Evolutionary conservation across 2,797 vertebrate genomes (phyloP), one percentile per base, ranked within the genome.

Genomic region (Ptychobarbus kaznakovi): DNA sequence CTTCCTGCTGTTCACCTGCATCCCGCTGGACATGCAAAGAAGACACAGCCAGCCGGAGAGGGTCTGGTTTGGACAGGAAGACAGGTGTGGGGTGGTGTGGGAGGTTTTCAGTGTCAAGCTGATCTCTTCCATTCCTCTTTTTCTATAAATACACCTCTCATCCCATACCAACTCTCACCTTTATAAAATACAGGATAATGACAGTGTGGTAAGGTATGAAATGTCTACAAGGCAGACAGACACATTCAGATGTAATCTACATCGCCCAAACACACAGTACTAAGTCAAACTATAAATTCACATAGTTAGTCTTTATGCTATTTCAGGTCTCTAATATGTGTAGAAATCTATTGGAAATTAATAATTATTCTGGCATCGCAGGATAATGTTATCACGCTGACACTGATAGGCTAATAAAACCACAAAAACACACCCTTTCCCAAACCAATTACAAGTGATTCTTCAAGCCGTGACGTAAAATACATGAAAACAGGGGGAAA

Each of bases 71-170:
- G 18, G 16, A 68, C 6, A 35, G 65, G 35, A 38, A 38, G 32
- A 68, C 58, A 63, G 58, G 58, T 28, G 58, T 28, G 12, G 32
- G 65, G 32, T 35, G 65, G 65, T 68, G 65, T 68, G 65, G 65
- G 65, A 68, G 65, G 32, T 3, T 68, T 68, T 35, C 65, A 18
- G 32, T 68, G 65, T 68, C 65, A 68, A 38, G 15, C 15, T 38
- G 32, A 68, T 38, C 8, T 38, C 32, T 68, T 68, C 28, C 32
- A 68, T 68, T 84, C 94, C 93, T 93, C 93, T 93, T 94, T 94
- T 92, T 92, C 95, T 95, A 63, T 63, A 63, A 63, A 63, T 63
- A 63, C 58, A 63, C 4, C n/a, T 63, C 58, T 63, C 58, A 63
- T 63, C 58, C 58, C n/a, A 13, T 63, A n/a, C 0, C 4, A n/a